These are phyloP conservation scores for Cryptocephalus moraei DNA, from an alignment of 2,888 invertebrate species.

Conservation along the genomic window DNA sequence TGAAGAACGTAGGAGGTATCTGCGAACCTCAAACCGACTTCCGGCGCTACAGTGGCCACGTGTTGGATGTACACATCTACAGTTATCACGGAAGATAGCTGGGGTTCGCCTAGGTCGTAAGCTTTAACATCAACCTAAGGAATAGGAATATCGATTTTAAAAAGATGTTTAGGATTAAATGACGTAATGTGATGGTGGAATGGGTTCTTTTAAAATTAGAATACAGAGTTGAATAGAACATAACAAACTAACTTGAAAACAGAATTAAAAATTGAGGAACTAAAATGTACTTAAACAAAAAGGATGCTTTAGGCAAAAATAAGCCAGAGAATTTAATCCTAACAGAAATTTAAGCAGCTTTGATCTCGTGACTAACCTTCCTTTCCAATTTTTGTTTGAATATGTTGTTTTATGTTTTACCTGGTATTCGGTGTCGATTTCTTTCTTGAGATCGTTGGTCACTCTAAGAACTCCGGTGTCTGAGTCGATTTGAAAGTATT, in stretches of 20 bases:
- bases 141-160: not conserved
- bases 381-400: no score
- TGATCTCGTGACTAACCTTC: no score
- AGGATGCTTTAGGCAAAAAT: no score
- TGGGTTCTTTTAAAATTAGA: no score
- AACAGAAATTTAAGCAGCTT: no score
- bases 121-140: constrained; percentile 71
- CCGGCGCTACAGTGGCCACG: constrained; percentile 51
- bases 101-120: constrained; percentile 77
- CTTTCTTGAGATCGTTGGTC: constrained; percentile 74
- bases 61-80: constrained; percentile 77
- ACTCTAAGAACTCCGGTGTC: constrained; percentile 73
- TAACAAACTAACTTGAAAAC: no score
- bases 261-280: no score
- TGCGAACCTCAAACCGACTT: constrained; percentile 77
- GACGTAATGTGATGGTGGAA: no score
- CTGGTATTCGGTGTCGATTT: constrained; percentile 79
- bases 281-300: no score
- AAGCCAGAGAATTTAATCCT: no score
- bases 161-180: no score
- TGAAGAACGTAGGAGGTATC: constrained; percentile 79
- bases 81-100: constrained; percentile 70
- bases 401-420: constrained; percentile 39
- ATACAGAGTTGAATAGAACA: no score
- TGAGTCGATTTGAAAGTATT: constrained; percentile 81